Evolutionary conservation across 2,797 vertebrate species (phyloP).

Genomic region (Gymnoscopelus microlampas): DNA sequence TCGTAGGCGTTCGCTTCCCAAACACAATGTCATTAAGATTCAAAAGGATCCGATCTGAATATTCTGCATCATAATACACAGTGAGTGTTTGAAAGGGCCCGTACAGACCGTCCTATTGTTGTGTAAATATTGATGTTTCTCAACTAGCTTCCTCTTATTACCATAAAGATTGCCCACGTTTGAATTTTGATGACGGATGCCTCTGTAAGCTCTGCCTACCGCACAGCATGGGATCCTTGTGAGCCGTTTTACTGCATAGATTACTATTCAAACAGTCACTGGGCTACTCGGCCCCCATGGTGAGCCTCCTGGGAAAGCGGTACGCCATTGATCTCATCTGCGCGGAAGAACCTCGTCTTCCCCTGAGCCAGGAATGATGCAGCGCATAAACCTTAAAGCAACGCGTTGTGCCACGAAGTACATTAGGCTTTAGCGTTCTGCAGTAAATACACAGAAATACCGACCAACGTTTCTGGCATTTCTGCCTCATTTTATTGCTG

Average conservation of each 20-base stretch:
- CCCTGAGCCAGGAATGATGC: slow-evolving; percentile 1
- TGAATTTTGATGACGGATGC: slow-evolving; percentile 50
- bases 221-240: slow-evolving; percentile 11
- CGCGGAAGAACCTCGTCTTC: slow-evolving; percentile 23
- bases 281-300: background rate
- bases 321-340: slow-evolving; percentile 30
- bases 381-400: background rate
- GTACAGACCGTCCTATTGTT: slow-evolving; percentile 59
- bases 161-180: slow-evolving; percentile 37
- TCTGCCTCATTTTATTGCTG: too few species aligned
- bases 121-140: slow-evolving; percentile 69
- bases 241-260: slow-evolving; percentile 1
- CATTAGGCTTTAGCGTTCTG: too few species aligned
- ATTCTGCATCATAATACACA: slow-evolving; percentile 51
- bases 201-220: slow-evolving; percentile 41
- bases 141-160: slow-evolving; percentile 49
- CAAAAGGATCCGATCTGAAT: slow-evolving; percentile 37
- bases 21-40: slow-evolving; percentile 37
- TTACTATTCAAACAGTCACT: too few species aligned
- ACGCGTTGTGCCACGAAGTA: too few species aligned
- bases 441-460: too few species aligned
- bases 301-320: slow-evolving; percentile 2
- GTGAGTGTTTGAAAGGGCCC: slow-evolving; percentile 35
- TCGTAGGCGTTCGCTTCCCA: slow-evolving; percentile 24
- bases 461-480: too few species aligned